phyloP scores from a whole-genome alignment of 2,888 invertebrate species.

The Torymus tubicola region DNA sequence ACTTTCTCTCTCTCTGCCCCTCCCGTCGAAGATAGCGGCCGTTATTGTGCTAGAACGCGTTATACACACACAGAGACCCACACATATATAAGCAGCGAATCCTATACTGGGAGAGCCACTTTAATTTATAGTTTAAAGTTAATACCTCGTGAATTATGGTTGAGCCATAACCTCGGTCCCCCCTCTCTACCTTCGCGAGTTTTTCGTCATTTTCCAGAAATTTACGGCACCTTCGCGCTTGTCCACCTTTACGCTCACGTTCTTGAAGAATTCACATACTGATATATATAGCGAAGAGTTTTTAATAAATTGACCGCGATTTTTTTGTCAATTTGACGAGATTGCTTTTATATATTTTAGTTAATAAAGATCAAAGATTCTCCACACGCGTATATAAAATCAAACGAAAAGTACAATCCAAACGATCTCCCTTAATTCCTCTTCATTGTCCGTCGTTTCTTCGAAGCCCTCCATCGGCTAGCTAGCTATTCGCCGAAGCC shows the following conservation, averaged over 20 bases:
- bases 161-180: constrained; percentile 38
- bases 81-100: constrained; percentile 10
- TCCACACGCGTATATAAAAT: too few relatives aligned
- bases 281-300: constrained; percentile 5
- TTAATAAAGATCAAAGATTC: too few relatives aligned
- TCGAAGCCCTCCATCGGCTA: too few relatives aligned
- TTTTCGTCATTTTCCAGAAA: constrained; percentile 53
- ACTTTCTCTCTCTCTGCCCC: constrained; percentile 14
- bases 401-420: too few relatives aligned
- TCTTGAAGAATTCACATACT: constrained; percentile 15
- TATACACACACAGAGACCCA: background rate
- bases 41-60: constrained; percentile 47
- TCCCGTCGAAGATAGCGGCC: constrained; percentile 46
- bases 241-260: constrained; percentile 19
- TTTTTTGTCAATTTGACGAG: too few relatives aligned
- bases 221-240: constrained; percentile 32
- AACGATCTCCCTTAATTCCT: too few relatives aligned
- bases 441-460: too few relatives aligned
- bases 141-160: constrained; percentile 55
- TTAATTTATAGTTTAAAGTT: constrained; percentile 59
- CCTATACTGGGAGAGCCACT: constrained; percentile 44
- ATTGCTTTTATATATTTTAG: too few relatives aligned
- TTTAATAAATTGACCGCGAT: background rate
- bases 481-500: too few relatives aligned
- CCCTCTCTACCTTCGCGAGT: background rate